Conservation (phyloP, 2,797 vertebrate species). For the Malacoctenus gilli region DNA sequence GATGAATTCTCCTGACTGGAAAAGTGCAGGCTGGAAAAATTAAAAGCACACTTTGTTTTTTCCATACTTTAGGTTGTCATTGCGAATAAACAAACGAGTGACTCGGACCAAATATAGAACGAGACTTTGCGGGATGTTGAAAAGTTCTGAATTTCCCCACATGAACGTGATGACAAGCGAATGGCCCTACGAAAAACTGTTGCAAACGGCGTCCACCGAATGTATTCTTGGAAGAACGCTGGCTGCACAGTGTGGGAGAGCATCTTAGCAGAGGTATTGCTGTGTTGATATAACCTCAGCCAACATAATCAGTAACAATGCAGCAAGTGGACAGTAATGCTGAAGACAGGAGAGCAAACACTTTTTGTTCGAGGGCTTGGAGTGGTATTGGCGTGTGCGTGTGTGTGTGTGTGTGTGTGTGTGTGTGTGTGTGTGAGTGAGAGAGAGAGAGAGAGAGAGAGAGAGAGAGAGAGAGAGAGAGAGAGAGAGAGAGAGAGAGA, state of each 20-base stretch:
- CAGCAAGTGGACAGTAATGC: constrained; percentile 71
- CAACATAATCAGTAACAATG: constrained; percentile 75
- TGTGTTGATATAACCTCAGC: constrained; percentile 74
- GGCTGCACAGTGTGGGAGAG: constrained; percentile 57
- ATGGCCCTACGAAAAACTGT: constrained; percentile 37
- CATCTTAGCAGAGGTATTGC: constrained; percentile 57
- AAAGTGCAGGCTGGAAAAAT: constrained; percentile 2
- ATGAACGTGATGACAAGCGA: constrained; percentile 26
- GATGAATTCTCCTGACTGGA: too few relatives aligned
- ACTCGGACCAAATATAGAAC: constrained; percentile 2
- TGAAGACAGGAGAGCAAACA: constrained; percentile 80
- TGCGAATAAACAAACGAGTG: neutral
- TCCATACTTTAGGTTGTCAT: too few relatives aligned
- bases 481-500: too few relatives aligned
- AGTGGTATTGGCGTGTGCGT: constrained; percentile 54
- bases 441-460: constrained; percentile 34
- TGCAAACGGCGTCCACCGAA: constrained; percentile 41
- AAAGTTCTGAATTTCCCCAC: constrained; percentile 1
- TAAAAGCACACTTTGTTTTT: too few relatives aligned
- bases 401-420: constrained; percentile 29
- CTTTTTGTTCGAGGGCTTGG: constrained; percentile 62
- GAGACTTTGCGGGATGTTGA: constrained; percentile 5
- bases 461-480: neutral
- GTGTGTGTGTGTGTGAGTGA: constrained; percentile 36
- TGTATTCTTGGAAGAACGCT: constrained; percentile 50